Base-by-base conservation (phyloP, 2,888 invertebrate genomes). In the Andrena dorsata region DNA sequence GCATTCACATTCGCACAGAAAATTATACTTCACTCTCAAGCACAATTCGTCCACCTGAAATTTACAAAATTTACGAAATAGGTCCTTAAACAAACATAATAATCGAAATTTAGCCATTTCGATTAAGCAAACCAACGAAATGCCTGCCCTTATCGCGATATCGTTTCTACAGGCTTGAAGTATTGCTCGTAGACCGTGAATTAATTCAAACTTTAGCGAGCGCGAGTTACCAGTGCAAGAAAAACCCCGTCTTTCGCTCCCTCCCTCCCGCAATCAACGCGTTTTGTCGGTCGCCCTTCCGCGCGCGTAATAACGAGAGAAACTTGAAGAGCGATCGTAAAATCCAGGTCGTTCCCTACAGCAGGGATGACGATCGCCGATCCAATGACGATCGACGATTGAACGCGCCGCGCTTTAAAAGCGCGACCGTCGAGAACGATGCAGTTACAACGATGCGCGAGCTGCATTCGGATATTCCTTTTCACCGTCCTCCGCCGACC, bases 381-480 rank as follows among this genome's bases (percentile, higher is more conserved):
- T 70, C 63, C 83, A 76, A 77, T 63, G 58, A 65, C 76, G 75
- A 61, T 70, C 65, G 53, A 30, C 68, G 26, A 58, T 23, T 32
- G 28, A 60, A 23, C 26, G 61, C 65, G 53, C 41, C 5, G 8
- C 49, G 1, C 8, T 32, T 63, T 53, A 7, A n/a, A 32, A 26
- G 71, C 64, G 23, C 49, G 79, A 66, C 65, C 68, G 66, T 70
- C 65, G 69, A 70, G 73, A 75, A 60, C 63, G 85, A 70, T 87
- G 87, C 73, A 23, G 60, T 77, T 66, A 61, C 30, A 51, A 32
- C 28, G n/a, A 30, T 89, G 89, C 88, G 88, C 85, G 64, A 78
- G 83, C 79, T 79, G 86, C 88, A 88, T 90, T 88, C 87, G 88
- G 72, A 77, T 73, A 80, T 79, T 86, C 89, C 89, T 90, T 80